A percentile compares a stretch with the other conserved stretches of the same genome.
These are phyloP conservation scores for Ophiodon elongatus DNA, from an alignment of 2,113 vertebrate species.

Conservation along the genomic window DNA sequence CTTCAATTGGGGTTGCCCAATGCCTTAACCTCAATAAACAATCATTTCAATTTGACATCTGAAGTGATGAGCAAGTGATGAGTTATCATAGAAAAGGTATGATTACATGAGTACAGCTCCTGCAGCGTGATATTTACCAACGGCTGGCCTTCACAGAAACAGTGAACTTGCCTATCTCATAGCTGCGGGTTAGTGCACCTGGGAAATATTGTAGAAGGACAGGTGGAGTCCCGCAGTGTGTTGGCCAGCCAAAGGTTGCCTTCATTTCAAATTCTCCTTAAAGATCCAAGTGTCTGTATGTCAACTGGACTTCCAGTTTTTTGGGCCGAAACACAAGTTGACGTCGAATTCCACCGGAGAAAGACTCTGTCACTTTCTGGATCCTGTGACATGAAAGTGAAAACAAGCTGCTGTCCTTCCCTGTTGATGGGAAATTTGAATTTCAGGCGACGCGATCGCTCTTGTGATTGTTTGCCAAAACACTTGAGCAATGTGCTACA, in stretches of 20 bases:
- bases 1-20: no score
- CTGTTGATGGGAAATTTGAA: constrained; percentile 10
- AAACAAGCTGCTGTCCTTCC: constrained; percentile 19
- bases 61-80: no score
- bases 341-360: background rate
- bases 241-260: constrained; percentile 6
- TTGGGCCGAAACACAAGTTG: constrained; percentile 6
- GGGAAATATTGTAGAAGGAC: constrained; percentile 30
- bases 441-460: background rate
- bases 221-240: constrained; percentile 10
- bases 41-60: no score
- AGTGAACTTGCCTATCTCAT: constrained; percentile 36
- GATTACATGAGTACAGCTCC: background rate
- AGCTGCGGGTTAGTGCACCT: constrained; percentile 59
- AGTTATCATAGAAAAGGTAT: no score
- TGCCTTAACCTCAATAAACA: no score
- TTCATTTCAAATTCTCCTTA: constrained; percentile 32
- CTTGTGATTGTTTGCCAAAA: constrained; percentile 34
- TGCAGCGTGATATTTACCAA: constrained; percentile 40
- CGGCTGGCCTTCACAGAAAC: constrained; percentile 45
- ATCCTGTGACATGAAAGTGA: constrained; percentile 10
- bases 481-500: background rate
- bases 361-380: constrained; percentile 3
- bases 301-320: constrained; percentile 24
- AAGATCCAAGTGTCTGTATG: constrained; percentile 1